phyloP scores from a whole-genome alignment of 2,888 invertebrate genomes.

The Phragmatobia fuliginosa region DNA sequence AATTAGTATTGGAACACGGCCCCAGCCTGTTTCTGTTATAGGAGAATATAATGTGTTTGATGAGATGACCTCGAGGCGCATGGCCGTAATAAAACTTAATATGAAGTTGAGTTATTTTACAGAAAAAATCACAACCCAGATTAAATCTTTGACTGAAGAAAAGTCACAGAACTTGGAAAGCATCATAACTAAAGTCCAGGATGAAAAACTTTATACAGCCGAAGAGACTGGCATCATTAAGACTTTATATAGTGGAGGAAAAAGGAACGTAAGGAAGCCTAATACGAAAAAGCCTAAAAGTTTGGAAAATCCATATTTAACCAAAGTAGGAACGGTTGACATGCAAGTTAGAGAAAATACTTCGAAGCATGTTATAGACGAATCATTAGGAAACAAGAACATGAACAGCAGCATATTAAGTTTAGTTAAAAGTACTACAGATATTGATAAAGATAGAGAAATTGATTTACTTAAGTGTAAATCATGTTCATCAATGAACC shows the following conservation, averaged over 20 bases:
- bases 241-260: conserved; percentile 56
- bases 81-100: conserved; percentile 65
- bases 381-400: background rate
- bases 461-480: conserved; percentile 54
- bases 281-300: conserved; percentile 17
- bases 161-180: conserved; percentile 15
- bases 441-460: conserved; percentile 45
- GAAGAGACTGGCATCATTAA: conserved; percentile 53
- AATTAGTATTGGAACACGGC: conserved; percentile 37
- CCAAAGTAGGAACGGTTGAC: background rate
- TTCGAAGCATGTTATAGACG: background rate
- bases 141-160: conserved; percentile 39
- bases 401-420: conserved; percentile 15
- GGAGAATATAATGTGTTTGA: conserved; percentile 66
- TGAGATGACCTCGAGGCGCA: conserved; percentile 64
- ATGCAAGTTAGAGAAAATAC: background rate
- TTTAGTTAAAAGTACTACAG: conserved; percentile 58
- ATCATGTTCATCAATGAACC: conserved; percentile 59
- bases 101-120: conserved; percentile 64
- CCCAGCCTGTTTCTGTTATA: conserved; percentile 49
- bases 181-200: conserved; percentile 29
- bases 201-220: conserved; percentile 12
- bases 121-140: conserved; percentile 49
- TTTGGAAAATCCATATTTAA: background rate
- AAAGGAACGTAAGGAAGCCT: conserved; percentile 26